These are phyloP conservation scores for Epinotia bilunana DNA, from an alignment of 2,888 invertebrate species.

Conservation along the genomic window DNA sequence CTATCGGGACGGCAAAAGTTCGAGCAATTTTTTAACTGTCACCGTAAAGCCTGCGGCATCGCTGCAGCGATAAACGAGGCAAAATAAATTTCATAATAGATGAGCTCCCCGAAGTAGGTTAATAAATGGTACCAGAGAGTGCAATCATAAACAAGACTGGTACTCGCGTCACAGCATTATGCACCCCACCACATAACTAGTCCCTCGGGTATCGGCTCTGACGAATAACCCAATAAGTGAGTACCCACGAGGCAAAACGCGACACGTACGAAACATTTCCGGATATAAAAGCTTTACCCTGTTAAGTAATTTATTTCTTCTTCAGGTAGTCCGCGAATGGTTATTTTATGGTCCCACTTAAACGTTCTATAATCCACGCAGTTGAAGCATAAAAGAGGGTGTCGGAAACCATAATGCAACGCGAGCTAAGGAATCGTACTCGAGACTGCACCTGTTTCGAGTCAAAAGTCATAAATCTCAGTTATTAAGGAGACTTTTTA, in stretches of 20 bases:
- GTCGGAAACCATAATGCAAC: slow-evolving; percentile 72
- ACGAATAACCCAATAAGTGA: slow-evolving; percentile 84
- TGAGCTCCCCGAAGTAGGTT: slow-evolving; percentile 60
- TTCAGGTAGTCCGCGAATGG: slow-evolving; percentile 77
- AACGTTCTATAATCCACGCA: slow-evolving; percentile 79
- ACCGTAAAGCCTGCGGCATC: slow-evolving; percentile 33
- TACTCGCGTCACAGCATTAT: slow-evolving; percentile 71
- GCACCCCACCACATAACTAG: slow-evolving; percentile 80
- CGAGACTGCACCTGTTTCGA: slow-evolving; percentile 70
- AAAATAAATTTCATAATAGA: slow-evolving; percentile 41
- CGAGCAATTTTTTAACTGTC: slow-evolving; percentile 41
- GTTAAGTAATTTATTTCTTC: slow-evolving; percentile 83
- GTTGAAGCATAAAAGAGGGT: slow-evolving; percentile 78
- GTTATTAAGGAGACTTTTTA: slow-evolving; percentile 59
- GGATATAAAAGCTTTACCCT: slow-evolving; percentile 82
- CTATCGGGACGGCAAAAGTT: slow-evolving; percentile 35
- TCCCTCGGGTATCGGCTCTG: slow-evolving; percentile 79
- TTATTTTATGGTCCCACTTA: slow-evolving; percentile 81
- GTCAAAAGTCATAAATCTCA: slow-evolving; percentile 69
- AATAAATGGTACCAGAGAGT: slow-evolving; percentile 73
- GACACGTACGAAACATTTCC: slow-evolving; percentile 82
- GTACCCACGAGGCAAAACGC: slow-evolving; percentile 80
- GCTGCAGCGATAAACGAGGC: slow-evolving; percentile 34
- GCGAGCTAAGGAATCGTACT: slow-evolving; percentile 74
- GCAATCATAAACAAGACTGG: slow-evolving; percentile 73